These are phyloP conservation scores for Dermatophagoides farinae DNA, from an alignment of 1,140 invertebrate species.

Conservation along the genomic window DNA sequence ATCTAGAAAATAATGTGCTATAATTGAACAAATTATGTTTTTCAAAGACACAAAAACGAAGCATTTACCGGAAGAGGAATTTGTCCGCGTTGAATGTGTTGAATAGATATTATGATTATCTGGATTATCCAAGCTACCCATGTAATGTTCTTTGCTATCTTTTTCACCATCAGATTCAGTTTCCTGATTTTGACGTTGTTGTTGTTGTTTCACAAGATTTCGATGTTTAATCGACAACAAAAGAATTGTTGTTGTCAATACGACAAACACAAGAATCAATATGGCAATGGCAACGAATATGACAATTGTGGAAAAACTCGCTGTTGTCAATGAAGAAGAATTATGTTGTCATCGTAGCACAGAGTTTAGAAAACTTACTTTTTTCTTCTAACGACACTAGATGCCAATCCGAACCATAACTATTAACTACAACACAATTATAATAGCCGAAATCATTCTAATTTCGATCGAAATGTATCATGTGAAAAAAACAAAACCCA, in stretches of 20 bases:
- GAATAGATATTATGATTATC: slow-evolving; percentile 5
- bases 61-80: not conserved
- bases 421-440: slow-evolving; percentile 3
- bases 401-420: slow-evolving; percentile 2
- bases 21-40: not conserved
- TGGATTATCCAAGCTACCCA: not conserved
- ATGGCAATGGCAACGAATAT: not conserved
- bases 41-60: not conserved
- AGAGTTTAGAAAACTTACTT: no score
- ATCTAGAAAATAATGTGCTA: not conserved
- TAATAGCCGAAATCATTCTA: slow-evolving; percentile 4
- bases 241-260: not conserved
- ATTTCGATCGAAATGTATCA: not conserved
- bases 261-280: not conserved
- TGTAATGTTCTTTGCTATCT: not conserved
- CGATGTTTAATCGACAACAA: slow-evolving; percentile 6
- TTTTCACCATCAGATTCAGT: not conserved
- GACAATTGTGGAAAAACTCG: not conserved
- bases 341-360: no score
- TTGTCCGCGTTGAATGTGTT: not conserved
- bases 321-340: not conserved
- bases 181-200: not conserved
- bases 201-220: not conserved
- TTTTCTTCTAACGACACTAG: not conserved
- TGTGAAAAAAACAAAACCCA: no score